A percentile compares a stretch with the other conserved stretches of the same genome.
Conservation (phyloP, 2,797 vertebrate species). For the Hafferia zeledoni region DNA sequence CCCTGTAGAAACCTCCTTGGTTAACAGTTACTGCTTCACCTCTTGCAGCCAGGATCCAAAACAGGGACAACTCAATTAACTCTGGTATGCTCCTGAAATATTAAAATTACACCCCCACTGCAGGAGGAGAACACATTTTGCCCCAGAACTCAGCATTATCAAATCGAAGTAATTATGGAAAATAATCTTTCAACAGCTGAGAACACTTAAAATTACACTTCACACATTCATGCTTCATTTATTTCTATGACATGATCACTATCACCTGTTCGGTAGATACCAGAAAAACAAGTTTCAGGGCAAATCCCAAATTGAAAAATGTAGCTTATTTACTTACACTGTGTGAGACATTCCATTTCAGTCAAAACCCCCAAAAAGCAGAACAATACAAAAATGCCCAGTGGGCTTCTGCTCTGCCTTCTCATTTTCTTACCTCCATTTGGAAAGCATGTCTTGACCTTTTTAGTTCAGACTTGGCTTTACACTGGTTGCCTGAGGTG, state of each 20-base stretch:
- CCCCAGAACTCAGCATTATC: neutral
- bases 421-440: neutral
- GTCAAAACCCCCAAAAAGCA: neutral
- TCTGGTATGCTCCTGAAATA: neutral
- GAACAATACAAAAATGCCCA: neutral
- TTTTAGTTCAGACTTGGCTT: neutral
- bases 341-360: neutral
- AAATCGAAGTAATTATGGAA: neutral
- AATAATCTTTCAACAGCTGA: neutral
- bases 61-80: neutral
- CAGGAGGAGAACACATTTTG: neutral
- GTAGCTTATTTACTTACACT: neutral
- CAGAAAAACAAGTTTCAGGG: neutral
- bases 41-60: neutral
- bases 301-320: neutral
- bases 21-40: neutral
- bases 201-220: neutral
- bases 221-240: neutral
- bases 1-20: neutral
- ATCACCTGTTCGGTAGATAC: neutral
- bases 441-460: neutral
- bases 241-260: neutral
- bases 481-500: neutral
- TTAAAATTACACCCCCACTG: neutral
- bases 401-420: neutral